A percentile compares a stretch with the other conserved stretches of the same genome.
Conservation (phyloP, 2,797 vertebrate species). For the Etheostoma nigrum region DNA sequence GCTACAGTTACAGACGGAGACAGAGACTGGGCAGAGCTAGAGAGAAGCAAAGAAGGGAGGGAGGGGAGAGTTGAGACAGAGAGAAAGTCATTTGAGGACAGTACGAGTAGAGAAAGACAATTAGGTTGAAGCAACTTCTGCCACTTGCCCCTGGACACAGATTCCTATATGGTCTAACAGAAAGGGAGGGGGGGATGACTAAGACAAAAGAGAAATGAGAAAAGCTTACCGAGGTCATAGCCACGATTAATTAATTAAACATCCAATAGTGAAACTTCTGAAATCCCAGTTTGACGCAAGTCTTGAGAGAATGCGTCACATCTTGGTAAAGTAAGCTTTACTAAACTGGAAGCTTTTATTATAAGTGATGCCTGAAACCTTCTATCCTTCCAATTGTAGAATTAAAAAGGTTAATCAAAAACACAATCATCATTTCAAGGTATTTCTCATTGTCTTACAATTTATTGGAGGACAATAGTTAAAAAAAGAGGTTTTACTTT, state of each 20-base stretch:
- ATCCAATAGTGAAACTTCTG: constrained; percentile 67
- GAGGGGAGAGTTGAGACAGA: constrained; percentile 77
- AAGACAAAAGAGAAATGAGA: constrained; percentile 65
- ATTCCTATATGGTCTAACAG: constrained; percentile 62
- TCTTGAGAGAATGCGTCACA: constrained; percentile 67
- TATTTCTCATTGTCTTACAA: constrained; percentile 48
- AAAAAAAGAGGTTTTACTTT: constrained; percentile 47
- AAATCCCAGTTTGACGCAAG: constrained; percentile 77
- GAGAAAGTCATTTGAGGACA: constrained; percentile 87
- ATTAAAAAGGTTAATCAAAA: constrained; percentile 22
- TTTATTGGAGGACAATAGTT: constrained; percentile 54
- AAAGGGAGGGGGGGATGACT: constrained; percentile 41
- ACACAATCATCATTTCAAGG: constrained; percentile 39
- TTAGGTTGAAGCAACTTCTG: constrained; percentile 81
- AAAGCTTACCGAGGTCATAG: constrained; percentile 45
- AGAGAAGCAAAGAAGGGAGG: constrained; percentile 61
- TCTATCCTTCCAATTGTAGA: constrained; percentile 24
- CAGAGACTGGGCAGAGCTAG: constrained; percentile 81
- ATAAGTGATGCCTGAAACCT: constrained; percentile 32
- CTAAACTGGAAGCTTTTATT: constrained; percentile 33
- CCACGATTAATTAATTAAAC: constrained; percentile 60
- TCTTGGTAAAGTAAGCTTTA: constrained; percentile 34
- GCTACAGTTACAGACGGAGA: constrained; percentile 87
- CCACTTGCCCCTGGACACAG: constrained; percentile 72
- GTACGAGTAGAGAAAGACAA: constrained; percentile 84